Evolutionary conservation across 1,140 invertebrate genomes (phyloP).

Genomic region (Drosophila simulans): DNA sequence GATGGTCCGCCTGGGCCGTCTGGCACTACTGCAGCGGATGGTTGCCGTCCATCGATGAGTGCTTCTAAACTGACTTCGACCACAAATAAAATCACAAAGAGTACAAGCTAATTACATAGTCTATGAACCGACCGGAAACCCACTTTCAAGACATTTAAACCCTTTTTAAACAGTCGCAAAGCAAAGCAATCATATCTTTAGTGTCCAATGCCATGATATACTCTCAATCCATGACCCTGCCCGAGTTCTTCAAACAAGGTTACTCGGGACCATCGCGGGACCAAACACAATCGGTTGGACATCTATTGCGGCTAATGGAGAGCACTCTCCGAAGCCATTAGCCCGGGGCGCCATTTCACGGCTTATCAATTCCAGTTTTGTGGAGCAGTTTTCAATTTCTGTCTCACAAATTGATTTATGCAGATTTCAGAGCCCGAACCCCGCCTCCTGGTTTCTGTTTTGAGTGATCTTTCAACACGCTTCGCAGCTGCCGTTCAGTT

Average conservation of each 20-base stretch:
- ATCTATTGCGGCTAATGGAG: constrained; percentile 26
- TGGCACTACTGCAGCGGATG: constrained; percentile 69
- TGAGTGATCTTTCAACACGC: constrained; percentile 60
- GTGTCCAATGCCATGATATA: neutral
- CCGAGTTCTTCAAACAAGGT: neutral
- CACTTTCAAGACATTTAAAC: too few relatives aligned
- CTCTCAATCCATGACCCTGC: neutral
- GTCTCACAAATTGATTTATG: constrained; percentile 73
- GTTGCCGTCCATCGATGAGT: constrained; percentile 64
- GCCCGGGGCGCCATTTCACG: constrained; percentile 23
- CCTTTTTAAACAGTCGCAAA: neutral
- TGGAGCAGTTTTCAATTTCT: constrained; percentile 63
- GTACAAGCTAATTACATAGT: too few relatives aligned
- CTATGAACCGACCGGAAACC: neutral
- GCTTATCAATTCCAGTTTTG: constrained; percentile 50
- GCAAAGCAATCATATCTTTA: too few relatives aligned
- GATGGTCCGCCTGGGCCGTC: constrained; percentile 72
- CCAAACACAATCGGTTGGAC: constrained; percentile 11
- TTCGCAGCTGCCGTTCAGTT: constrained; percentile 11
- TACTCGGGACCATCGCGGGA: neutral
- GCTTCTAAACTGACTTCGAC: constrained; percentile 53
- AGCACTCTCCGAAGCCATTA: constrained; percentile 51
- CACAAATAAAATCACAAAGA: constrained; percentile 23
- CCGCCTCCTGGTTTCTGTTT: constrained; percentile 21
- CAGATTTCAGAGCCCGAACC: constrained; percentile 49